phyloP scores from a whole-genome alignment of 2,113 vertebrate species.

The Ifrita kowaldi region DNA sequence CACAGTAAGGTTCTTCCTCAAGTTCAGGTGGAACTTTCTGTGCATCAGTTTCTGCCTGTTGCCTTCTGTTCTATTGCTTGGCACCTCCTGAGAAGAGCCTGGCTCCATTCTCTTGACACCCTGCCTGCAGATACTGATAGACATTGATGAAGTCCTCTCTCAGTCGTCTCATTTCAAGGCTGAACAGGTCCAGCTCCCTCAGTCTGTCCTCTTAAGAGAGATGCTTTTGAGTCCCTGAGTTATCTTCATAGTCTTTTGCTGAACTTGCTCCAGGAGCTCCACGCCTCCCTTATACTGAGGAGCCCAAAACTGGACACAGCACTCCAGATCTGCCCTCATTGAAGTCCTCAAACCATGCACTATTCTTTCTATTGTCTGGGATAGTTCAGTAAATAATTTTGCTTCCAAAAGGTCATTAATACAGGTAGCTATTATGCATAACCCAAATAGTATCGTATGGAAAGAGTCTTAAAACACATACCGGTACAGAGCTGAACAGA shows the following conservation, averaged over 20 bases:
- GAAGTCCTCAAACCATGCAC: neutral
- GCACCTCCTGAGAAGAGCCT: neutral
- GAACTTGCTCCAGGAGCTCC: neutral
- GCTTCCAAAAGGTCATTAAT: neutral
- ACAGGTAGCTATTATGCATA: neutral
- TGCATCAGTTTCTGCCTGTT: neutral
- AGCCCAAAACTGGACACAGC: neutral
- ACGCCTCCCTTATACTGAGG: neutral
- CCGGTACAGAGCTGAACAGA: neutral
- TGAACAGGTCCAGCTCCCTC: neutral
- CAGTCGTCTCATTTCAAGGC: neutral
- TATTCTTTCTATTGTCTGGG: neutral
- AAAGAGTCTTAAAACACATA: neutral
- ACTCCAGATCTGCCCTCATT: neutral
- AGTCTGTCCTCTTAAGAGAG: neutral
- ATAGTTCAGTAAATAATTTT: neutral
- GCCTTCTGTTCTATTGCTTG: neutral
- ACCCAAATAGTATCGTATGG: neutral
- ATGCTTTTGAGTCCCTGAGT: neutral
- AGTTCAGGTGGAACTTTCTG: neutral
- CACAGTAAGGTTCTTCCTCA: neutral
- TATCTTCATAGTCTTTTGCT: neutral
- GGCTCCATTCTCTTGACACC: neutral
- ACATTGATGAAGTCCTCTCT: neutral
- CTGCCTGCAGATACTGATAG: neutral